Conservation (phyloP, 2,113 vertebrate genomes). For the Salvelinus alpinus region DNA sequence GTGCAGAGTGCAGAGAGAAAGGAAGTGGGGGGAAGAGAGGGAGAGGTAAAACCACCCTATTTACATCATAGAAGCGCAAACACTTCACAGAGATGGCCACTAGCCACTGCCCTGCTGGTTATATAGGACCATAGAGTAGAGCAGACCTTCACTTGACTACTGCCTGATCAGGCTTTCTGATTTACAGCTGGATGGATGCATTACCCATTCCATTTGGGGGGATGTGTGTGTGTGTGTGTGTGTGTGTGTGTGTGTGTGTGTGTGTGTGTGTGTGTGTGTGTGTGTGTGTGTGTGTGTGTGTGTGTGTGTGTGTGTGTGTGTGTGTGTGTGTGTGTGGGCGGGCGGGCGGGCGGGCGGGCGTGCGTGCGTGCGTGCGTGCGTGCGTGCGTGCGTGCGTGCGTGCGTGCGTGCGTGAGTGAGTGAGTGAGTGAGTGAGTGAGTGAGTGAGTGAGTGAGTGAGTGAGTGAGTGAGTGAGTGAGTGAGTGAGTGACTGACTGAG, state of each 20-base stretch:
- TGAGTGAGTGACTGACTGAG: too few species aligned
- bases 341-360: neutral
- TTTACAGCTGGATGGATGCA: neutral
- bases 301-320: too few species aligned
- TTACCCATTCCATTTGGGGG: slow-evolving; percentile 8
- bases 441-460: too few species aligned
- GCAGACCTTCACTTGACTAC: neutral
- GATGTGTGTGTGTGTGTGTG: neutral
- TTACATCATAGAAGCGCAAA: slow-evolving; percentile 40
- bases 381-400: neutral
- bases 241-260: neutral
- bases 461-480: too few species aligned
- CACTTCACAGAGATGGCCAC: slow-evolving; percentile 39
- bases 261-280: neutral
- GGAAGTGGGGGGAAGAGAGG: slow-evolving; percentile 10
- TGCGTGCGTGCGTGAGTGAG: neutral
- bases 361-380: neutral
- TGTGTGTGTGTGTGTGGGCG: too few species aligned
- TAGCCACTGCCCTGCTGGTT: slow-evolving; percentile 21
- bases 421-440: too few species aligned
- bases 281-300: neutral
- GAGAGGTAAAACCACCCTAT: slow-evolving; percentile 18
- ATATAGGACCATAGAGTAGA: slow-evolving; percentile 19
- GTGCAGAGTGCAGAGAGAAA: neutral
- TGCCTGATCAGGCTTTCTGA: neutral